Conservation (phyloP, 2,113 vertebrate species). For the Alouatta palliata region DNA sequence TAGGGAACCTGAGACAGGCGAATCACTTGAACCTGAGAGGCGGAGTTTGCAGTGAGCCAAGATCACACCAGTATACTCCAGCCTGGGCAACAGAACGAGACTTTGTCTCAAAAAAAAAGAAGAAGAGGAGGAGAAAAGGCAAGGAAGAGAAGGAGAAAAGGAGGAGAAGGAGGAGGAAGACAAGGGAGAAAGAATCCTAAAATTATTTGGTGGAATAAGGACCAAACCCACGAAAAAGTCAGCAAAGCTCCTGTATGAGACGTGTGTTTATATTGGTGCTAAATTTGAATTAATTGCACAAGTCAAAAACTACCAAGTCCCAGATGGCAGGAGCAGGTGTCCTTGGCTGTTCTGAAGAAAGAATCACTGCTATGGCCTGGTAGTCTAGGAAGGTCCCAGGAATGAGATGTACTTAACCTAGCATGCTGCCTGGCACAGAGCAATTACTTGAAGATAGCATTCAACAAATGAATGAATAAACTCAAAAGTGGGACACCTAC, state of each 20-base stretch:
- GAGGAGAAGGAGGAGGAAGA: neutral
- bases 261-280: neutral
- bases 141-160: too few relatives aligned
- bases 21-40: too few relatives aligned
- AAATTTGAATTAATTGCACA: neutral
- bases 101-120: neutral
- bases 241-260: neutral
- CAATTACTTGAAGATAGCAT: neutral
- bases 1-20: too few relatives aligned
- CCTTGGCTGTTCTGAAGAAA: accelerated
- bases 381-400: neutral
- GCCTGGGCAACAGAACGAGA: too few relatives aligned
- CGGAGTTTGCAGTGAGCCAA: too few relatives aligned
- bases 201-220: neutral
- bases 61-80: too few relatives aligned
- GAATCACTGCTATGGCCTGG: neutral
- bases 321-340: neutral
- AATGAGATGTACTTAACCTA: neutral
- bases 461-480: neutral
- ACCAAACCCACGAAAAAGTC: neutral
- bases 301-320: neutral
- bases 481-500: neutral
- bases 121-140: neutral
- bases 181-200: neutral
- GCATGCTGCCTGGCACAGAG: neutral